These are phyloP conservation scores for Oxycera nigricornis DNA, from an alignment of 2,888 invertebrate genomes.

Conservation along the genomic window DNA sequence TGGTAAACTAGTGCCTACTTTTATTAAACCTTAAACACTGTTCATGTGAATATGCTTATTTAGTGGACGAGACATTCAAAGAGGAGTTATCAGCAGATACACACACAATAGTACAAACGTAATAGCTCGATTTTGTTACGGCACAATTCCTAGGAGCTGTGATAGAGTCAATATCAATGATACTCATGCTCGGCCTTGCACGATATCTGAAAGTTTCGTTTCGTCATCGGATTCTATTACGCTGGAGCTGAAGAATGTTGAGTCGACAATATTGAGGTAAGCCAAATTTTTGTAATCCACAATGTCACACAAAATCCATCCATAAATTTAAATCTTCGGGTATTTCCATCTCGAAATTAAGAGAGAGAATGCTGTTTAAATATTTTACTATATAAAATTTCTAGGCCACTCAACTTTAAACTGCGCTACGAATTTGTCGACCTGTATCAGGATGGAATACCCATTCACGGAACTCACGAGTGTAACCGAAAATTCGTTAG, in stretches of 20 bases:
- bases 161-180: conserved; percentile 76
- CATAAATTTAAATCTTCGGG: background rate
- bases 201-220: conserved; percentile 81
- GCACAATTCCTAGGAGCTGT: conserved; percentile 81
- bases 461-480: conserved; percentile 70
- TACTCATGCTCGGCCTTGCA: conserved; percentile 73
- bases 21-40: background rate
- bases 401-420: conserved; percentile 84
- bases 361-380: no score
- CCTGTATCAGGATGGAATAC: conserved; percentile 83
- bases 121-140: conserved; percentile 82
- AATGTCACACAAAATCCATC: background rate
- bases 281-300: background rate
- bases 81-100: conserved; percentile 63
- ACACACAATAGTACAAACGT: conserved; percentile 75
- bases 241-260: conserved; percentile 78
- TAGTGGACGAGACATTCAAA: conserved; percentile 61
- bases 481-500: conserved; percentile 82
- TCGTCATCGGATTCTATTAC: conserved; percentile 83
- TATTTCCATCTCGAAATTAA: background rate
- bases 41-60: background rate
- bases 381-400: conserved; percentile 36
- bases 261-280: conserved; percentile 84
- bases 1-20: conserved; percentile 71
- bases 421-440: conserved; percentile 90